A percentile compares a stretch with the other conserved stretches of the same genome.
Evolutionary conservation across 2,113 vertebrate genomes (phyloP).

Genomic region (Phrynosoma blainvillii): DNA sequence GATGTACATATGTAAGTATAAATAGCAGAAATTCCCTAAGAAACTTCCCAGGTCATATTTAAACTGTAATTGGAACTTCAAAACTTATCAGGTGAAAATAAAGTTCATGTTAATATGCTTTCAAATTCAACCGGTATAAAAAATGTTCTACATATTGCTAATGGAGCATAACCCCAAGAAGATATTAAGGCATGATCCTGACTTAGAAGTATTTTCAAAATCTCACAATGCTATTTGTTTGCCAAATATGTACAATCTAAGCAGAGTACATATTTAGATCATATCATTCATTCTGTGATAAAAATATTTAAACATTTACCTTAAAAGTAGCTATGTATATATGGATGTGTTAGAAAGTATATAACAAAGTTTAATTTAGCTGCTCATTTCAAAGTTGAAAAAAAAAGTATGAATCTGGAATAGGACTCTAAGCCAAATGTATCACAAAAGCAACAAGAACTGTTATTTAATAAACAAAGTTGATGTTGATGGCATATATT

Average conservation of each 20-base stretch:
- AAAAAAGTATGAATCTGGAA: not conserved
- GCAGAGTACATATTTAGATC: not conserved
- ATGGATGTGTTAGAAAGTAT: not conserved
- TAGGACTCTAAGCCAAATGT: not conserved
- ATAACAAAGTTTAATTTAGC: not conserved
- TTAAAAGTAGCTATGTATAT: not conserved
- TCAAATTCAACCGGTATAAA: not conserved
- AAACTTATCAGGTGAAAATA: not conserved
- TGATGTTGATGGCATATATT: not conserved
- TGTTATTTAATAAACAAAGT: constrained; percentile 29
- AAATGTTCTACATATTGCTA: not conserved
- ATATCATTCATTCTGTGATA: not conserved
- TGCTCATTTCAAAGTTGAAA: not conserved
- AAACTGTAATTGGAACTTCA: no score
- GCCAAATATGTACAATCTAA: not conserved
- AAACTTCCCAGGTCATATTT: not conserved
- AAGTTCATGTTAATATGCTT: not conserved
- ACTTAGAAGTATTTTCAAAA: not conserved
- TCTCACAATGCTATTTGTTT: not conserved
- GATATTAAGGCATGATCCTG: not conserved
- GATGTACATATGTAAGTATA: not conserved
- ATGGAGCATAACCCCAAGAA: not conserved
- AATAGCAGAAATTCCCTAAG: not conserved
- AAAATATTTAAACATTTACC: not conserved
- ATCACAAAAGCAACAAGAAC: not conserved